Conservation (phyloP, 2,113 vertebrate species). For the Silurus meridionalis region DNA sequence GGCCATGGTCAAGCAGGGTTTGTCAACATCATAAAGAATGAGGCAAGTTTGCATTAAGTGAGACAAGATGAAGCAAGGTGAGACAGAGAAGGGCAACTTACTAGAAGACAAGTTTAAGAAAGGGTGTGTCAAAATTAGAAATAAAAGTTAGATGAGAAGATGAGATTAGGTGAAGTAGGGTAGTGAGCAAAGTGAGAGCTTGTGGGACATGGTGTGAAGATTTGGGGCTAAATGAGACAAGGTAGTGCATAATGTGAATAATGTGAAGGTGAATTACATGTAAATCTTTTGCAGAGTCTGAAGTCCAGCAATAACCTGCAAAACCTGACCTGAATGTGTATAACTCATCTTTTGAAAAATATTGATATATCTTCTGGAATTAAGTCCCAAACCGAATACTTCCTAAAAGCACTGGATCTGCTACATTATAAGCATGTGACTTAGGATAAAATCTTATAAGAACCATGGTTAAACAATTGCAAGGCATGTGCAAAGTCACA, state of each 20-base stretch:
- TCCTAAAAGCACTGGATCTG: not conserved
- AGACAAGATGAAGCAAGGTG: not conserved
- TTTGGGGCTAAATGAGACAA: not conserved
- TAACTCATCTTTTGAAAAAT: too few species aligned
- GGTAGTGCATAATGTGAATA: not conserved
- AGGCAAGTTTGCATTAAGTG: not conserved
- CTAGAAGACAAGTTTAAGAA: too few species aligned
- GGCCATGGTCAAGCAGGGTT: rapidly evolving
- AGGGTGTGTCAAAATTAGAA: too few species aligned
- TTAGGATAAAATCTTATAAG: not conserved
- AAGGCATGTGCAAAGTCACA: not conserved
- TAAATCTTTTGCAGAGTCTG: not conserved
- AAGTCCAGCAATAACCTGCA: not conserved
- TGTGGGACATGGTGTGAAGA: too few species aligned
- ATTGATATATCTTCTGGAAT: too few species aligned
- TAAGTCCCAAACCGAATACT: too few species aligned
- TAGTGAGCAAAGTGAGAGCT: not conserved
- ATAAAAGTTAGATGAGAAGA: too few species aligned
- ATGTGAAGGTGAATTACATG: not conserved
- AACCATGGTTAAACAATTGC: not conserved
- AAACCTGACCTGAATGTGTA: too few species aligned
- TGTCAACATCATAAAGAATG: not conserved
- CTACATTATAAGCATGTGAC: not conserved
- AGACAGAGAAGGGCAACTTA: not conserved
- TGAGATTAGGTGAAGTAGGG: not conserved